Evolutionary conservation across 2,888 invertebrate genomes (phyloP).

Genomic region (Yponomeuta cagnagella): DNA sequence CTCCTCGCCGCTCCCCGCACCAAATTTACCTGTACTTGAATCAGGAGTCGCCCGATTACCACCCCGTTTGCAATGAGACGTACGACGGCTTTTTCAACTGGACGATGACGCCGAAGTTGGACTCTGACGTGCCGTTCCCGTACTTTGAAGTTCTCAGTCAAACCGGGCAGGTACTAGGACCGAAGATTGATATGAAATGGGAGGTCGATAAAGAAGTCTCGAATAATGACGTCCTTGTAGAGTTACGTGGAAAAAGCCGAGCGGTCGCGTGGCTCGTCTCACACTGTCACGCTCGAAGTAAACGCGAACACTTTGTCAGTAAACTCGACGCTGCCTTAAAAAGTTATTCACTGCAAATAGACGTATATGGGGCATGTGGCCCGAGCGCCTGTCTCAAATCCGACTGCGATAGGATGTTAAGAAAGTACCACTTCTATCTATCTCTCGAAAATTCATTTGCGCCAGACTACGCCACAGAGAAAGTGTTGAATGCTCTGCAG

Average conservation of each 20-base stretch:
- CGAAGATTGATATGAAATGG: conserved; percentile 43
- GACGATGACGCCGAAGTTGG: conserved; percentile 58
- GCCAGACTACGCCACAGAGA: conserved; percentile 69
- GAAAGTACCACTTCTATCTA: conserved; percentile 82
- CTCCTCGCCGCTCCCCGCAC: conserved; percentile 35
- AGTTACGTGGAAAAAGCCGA: conserved; percentile 45
- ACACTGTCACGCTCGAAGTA: conserved; percentile 45
- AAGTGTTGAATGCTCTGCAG: conserved; percentile 76
- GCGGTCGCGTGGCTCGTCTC: conserved; percentile 66
- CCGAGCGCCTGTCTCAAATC: conserved; percentile 35
- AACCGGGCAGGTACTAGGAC: conserved; percentile 43
- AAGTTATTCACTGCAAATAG: conserved; percentile 45
- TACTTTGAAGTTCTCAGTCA: conserved; percentile 48
- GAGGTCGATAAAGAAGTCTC: conserved; percentile 26
- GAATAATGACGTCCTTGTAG: conserved; percentile 25
- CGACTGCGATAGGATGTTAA: conserved; percentile 47
- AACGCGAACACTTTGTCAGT: conserved; percentile 36
- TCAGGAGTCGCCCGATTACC: conserved; percentile 58
- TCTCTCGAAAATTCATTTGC: conserved; percentile 84
- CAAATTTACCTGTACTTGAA: conserved; percentile 61
- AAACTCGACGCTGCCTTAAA: conserved; percentile 37
- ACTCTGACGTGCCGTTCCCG: conserved; percentile 54
- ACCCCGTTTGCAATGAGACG: conserved; percentile 41
- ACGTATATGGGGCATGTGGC: conserved; percentile 75
- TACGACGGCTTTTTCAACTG: conserved; percentile 61